phyloP scores from a whole-genome alignment of 2,113 vertebrate species.

The Sigmodon hispidus region DNA sequence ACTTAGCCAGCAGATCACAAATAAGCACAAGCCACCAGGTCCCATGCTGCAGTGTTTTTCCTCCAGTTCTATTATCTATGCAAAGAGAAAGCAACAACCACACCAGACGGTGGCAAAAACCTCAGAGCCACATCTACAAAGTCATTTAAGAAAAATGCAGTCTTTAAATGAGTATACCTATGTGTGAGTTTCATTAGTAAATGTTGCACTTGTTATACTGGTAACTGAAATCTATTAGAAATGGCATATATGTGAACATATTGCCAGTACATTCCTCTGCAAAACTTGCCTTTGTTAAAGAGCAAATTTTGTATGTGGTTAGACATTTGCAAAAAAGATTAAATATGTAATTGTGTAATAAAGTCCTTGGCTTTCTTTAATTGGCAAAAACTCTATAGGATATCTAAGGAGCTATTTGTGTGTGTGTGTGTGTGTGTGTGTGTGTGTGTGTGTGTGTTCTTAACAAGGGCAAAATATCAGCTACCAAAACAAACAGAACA shows the following conservation, averaged over 20 bases:
- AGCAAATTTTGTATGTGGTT: slow-evolving; percentile 19
- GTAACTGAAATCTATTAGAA: slow-evolving; percentile 29
- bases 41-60: not conserved
- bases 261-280: not conserved
- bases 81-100: not conserved
- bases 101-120: not conserved
- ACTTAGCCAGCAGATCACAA: not conserved
- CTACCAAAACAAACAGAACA: slow-evolving; percentile 24
- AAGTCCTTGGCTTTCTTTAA: slow-evolving; percentile 34
- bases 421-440: not conserved
- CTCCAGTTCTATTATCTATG: not conserved
- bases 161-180: not conserved
- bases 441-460: not conserved
- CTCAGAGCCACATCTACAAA: slow-evolving; percentile 16
- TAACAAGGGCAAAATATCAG: slow-evolving; percentile 27
- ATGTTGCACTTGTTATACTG: not conserved
- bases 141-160: slow-evolving; percentile 25
- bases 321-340: slow-evolving; percentile 31
- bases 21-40: not conserved
- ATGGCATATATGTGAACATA: not conserved
- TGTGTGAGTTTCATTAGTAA: not conserved
- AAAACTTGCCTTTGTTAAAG: slow-evolving; percentile 4
- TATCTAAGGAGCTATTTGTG: slow-evolving; percentile 30
- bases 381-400: not conserved
- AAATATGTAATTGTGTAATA: slow-evolving; percentile 27